phyloP scores from a whole-genome alignment of 2,888 invertebrate species.

The Drosophila phalerata region DNA sequence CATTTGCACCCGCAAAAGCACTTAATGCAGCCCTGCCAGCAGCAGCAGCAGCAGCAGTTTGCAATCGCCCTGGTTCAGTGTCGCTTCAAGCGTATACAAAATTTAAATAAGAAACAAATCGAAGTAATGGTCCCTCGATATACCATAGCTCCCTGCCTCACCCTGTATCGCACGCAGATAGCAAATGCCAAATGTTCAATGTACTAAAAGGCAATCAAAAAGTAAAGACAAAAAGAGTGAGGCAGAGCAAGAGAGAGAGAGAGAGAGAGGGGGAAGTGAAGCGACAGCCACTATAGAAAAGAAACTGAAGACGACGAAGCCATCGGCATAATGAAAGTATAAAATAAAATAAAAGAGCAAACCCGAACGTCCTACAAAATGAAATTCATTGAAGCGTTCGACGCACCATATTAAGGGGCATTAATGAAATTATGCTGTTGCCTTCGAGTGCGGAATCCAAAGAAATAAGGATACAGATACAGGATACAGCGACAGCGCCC shows the following conservation, averaged over 20 bases:
- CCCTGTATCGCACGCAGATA: conserved; percentile 42
- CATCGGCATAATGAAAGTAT: conserved; percentile 71
- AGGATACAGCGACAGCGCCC: too few species aligned
- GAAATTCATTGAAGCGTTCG: conserved; percentile 64
- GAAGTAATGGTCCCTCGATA: conserved; percentile 65
- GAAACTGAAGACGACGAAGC: conserved; percentile 33
- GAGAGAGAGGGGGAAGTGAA: conserved; percentile 19
- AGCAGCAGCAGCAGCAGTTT: conserved; percentile 1
- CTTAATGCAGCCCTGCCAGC: conserved; percentile 67
- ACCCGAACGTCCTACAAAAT: conserved; percentile 40
- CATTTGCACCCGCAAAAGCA: conserved; percentile 76
- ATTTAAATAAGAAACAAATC: conserved; percentile 82
- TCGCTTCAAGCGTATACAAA: conserved; percentile 67
- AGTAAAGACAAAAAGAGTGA: conserved; percentile 14
- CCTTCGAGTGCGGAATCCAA: conserved; percentile 26
- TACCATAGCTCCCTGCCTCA: neutral
- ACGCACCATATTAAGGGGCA: conserved; percentile 57
- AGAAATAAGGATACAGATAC: neutral
- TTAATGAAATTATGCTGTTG: conserved; percentile 71
- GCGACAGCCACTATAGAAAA: conserved; percentile 21
- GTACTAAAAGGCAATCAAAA: conserved; percentile 65
- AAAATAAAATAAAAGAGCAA: conserved; percentile 12
- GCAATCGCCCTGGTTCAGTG: conserved; percentile 38
- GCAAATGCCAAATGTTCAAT: conserved; percentile 75
- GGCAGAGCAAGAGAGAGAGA: conserved; percentile 2